These are phyloP conservation scores for Listrodromus nycthemerus DNA, from an alignment of 2,888 invertebrate genomes.

Conservation along the genomic window DNA sequence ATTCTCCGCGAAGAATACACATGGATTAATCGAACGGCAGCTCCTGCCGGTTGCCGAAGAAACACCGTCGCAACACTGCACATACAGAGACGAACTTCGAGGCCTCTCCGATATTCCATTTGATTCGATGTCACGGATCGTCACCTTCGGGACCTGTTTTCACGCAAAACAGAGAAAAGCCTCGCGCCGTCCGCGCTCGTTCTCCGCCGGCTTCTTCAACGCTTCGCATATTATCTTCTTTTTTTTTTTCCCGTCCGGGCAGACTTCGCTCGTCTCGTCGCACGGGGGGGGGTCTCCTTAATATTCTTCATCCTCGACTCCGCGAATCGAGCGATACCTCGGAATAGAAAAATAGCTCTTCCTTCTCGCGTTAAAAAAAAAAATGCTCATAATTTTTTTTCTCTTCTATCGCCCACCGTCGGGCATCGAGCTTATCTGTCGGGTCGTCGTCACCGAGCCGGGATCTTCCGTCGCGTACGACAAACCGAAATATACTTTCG, in stretches of 20 bases:
- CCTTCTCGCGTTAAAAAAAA: conserved; percentile 7
- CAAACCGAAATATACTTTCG: conserved; percentile 67
- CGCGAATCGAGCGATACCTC: conserved; percentile 7
- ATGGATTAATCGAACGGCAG: conserved; percentile 22
- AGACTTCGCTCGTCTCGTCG: background rate
- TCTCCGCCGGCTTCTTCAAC: conserved; percentile 45
- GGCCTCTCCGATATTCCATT: conserved; percentile 75
- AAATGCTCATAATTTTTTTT: conserved; percentile 7
- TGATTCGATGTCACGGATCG: conserved; percentile 79
- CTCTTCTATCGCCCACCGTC: background rate
- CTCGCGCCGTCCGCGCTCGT: conserved; percentile 63
- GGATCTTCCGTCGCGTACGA: conserved; percentile 8
- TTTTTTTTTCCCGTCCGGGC: conserved; percentile 6
- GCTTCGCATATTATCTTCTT: conserved; percentile 45
- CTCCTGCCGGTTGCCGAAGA: conserved; percentile 39
- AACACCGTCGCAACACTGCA: conserved; percentile 36
- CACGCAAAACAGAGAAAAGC: conserved; percentile 81
- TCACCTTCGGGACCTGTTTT: conserved; percentile 80
- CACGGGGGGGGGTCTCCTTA: conserved; percentile 2
- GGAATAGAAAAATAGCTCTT: background rate
- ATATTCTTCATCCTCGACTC: conserved; percentile 37
- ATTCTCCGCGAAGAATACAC: conserved; percentile 41
- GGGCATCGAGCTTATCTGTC: background rate
- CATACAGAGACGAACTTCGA: conserved; percentile 53
- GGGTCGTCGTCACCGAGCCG: conserved; percentile 1